Evolutionary conservation across 2,113 vertebrate species (phyloP).

Genomic region (Seriola quinqueradiata): DNA sequence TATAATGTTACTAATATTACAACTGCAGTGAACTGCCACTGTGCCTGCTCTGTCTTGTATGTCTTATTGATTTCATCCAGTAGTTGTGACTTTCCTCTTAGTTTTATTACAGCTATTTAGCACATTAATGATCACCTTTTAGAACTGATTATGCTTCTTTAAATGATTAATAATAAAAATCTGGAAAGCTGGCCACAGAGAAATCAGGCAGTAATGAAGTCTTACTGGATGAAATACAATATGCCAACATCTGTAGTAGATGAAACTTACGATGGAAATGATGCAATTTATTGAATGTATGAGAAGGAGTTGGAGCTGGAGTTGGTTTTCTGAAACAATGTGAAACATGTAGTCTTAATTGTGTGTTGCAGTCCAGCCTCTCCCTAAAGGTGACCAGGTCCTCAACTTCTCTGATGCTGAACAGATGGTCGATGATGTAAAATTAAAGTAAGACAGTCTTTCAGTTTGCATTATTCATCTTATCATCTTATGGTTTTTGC

Average conservation of each 20-base stretch:
- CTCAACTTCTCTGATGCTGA: constrained; percentile 96
- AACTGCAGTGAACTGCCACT: not conserved
- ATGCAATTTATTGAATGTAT: not conserved
- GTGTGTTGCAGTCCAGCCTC: constrained; percentile 90
- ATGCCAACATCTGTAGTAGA: not conserved
- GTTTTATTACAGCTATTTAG: not conserved
- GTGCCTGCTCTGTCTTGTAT: not conserved
- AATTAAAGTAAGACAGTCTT: constrained; percentile 89
- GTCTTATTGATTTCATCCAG: too few relatives aligned
- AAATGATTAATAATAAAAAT: not conserved
- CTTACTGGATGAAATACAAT: not conserved
- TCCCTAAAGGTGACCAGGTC: constrained; percentile 96
- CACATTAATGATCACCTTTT: not conserved
- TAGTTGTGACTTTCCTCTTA: not conserved
- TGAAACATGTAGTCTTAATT: constrained; percentile 21
- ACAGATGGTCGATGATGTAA: constrained; percentile 94
- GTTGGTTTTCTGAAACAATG: not conserved
- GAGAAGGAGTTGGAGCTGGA: not conserved
- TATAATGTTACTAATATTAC: not conserved
- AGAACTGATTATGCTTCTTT: not conserved
- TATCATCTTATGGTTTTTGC: not conserved
- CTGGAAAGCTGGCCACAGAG: not conserved
- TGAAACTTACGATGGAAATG: not conserved
- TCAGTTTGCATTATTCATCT: not conserved
- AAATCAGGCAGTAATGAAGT: not conserved